These are phyloP conservation scores for Lycophotia porphyrea DNA, from an alignment of 2,888 invertebrate genomes.

Conservation along the genomic window DNA sequence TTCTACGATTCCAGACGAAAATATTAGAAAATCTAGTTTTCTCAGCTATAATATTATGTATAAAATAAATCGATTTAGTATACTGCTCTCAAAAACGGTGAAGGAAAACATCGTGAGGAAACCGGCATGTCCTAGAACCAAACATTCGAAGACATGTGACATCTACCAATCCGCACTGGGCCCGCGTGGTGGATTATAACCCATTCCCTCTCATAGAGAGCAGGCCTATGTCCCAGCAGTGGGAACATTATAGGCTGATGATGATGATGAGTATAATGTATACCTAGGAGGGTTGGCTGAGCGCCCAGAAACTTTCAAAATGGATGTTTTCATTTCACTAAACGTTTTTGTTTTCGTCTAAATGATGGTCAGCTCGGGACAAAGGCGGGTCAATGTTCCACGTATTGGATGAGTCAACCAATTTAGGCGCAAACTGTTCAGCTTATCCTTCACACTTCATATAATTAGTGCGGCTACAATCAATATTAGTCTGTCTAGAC, in stretches of 20 bases:
- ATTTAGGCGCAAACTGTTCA: conserved; percentile 51
- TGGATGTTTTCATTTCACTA: conserved; percentile 7
- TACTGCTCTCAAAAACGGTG: no score
- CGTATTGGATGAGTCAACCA: conserved; percentile 61
- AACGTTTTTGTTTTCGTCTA: conserved; percentile 38
- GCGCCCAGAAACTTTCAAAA: conserved; percentile 38
- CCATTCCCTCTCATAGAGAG: no score
- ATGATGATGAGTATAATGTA: conserved; percentile 9
- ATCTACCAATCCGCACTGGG: no score
- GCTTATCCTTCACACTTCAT: conserved; percentile 48
- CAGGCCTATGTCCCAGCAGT: no score
- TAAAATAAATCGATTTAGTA: conserved; percentile 25
- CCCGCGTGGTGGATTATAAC: no score
- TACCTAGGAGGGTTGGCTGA: conserved; percentile 33
- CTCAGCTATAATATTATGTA: background rate
- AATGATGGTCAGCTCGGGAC: conserved; percentile 34
- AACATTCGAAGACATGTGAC: no score
- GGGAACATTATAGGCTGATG: no score
- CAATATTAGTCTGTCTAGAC: conserved; percentile 69
- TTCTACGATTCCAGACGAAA: background rate
- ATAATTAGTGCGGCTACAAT: conserved; percentile 60
- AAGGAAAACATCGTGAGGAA: no score
- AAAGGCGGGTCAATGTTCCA: conserved; percentile 59
- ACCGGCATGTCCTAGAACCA: no score
- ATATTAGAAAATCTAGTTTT: conserved; percentile 11